These are phyloP conservation scores for Scaptomyza caliginosa DNA, from an alignment of 2,888 invertebrate genomes.

Conservation along the genomic window DNA sequence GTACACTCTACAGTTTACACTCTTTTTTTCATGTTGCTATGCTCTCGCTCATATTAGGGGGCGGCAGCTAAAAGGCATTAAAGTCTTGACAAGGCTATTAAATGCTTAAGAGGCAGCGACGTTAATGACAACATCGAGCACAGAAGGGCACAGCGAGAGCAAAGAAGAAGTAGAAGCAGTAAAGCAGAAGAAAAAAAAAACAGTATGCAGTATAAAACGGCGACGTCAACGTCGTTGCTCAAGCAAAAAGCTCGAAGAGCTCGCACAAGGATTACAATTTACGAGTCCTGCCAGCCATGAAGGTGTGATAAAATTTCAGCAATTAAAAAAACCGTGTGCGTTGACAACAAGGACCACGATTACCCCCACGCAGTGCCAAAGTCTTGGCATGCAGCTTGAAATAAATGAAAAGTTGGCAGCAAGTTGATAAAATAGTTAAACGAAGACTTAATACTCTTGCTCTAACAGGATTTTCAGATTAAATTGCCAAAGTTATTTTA, in stretches of 20 bases:
- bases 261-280: conserved; percentile 77
- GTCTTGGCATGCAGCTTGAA: conserved; percentile 67
- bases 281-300: conserved; percentile 77
- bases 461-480: neutral
- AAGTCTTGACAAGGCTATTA: conserved; percentile 81
- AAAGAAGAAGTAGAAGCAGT: conserved; percentile 8
- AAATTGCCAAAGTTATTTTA: neutral
- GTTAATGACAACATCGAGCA: conserved; percentile 72
- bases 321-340: conserved; percentile 80
- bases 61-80: conserved; percentile 75
- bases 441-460: conserved; percentile 36
- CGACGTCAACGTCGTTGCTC: conserved; percentile 47
- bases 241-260: conserved; percentile 41
- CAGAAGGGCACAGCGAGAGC: conserved; percentile 41
- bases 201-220: conserved; percentile 4
- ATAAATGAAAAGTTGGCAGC: conserved; percentile 43
- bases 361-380: conserved; percentile 44
- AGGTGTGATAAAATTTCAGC: conserved; percentile 80
- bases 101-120: conserved; percentile 79
- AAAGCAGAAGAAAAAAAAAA: neutral
- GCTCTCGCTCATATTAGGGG: conserved; percentile 56
- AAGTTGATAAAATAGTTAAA: neutral
- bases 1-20: conserved; percentile 22
- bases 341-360: conserved; percentile 68
- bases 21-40: conserved; percentile 26